Base-by-base conservation (phyloP, 1,140 invertebrate genomes). In the Lepidurus couesii region DNA sequence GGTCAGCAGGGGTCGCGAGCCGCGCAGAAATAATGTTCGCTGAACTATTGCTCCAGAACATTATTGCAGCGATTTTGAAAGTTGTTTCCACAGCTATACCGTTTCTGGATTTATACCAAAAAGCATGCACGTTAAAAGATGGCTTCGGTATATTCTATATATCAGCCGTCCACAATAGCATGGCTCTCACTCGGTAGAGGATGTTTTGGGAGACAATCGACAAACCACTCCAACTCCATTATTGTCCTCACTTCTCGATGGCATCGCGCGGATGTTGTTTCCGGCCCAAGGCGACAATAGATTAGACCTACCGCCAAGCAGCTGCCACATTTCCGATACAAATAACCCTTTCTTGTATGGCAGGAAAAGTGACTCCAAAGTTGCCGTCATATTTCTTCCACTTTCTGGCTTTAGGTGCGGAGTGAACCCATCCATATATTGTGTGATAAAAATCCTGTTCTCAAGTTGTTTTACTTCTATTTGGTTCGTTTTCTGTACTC, bases 241-340 rank as follows among this genome's bases (percentile, higher is more conserved):
- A 65, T 16, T 65, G 53, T 65, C 53, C 53, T 65, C 53, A 21
- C 53, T 65, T 65, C 21, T 65, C 53, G 53, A 13, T 21, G 21
- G 53, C 53, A 65, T 65, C 21, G 53, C 53, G 53, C 53, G 13
- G 53, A 65, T 65, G 53, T 13, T 21, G 53, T 65, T 65, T 65
- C 53, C 53, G 53, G 53, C 53, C 53, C 53, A 65, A 65, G 53
- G 53, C 53, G 53, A 65, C 53, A 65, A 65, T 65, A 65, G 53
- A 65, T 65, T 65, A 21, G 53, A 65, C 53, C 53, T 65, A 65
- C 53, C 53, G 53, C 53, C 53, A 65, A 65, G 53, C 53, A 65
- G 53, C 53, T 65, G 53, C 53, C 53, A 65, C 53, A 65, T 65
- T 65, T 65, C 53, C 53, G 53, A 65, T 65, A 65, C 53, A 65